Evolutionary conservation across 64 coral and sea anemone genomes (phyloP).

Genomic region (Astreopora myriophthalma): DNA sequence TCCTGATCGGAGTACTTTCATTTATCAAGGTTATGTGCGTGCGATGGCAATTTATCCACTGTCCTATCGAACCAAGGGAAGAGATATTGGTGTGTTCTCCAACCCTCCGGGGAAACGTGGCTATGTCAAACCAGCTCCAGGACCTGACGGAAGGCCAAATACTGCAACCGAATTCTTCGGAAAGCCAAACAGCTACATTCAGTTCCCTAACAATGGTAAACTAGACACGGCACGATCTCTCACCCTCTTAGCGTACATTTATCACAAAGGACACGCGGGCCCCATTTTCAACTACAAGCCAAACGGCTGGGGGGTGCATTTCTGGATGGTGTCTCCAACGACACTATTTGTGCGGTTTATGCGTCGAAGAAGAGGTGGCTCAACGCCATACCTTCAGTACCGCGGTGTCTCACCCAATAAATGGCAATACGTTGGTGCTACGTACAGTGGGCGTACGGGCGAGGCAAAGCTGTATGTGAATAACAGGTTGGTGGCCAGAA

Average conservation of each 20-base stretch:
- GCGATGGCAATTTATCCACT: conserved; percentile 59
- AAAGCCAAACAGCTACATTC: conserved; percentile 73
- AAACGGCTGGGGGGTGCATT: conserved; percentile 70
- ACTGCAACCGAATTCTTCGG: conserved; percentile 66
- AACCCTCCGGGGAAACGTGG: conserved; percentile 66
- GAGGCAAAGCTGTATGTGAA: conserved; percentile 66
- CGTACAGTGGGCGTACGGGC: conserved; percentile 58
- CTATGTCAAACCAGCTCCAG: conserved; percentile 33
- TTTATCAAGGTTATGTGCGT: conserved; percentile 15
- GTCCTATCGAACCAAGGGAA: conserved; percentile 44
- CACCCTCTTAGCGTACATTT: conserved; percentile 81
- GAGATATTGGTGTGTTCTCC: conserved; percentile 46
- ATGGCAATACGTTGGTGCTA: conserved; percentile 81
- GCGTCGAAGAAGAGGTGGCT: conserved; percentile 28
- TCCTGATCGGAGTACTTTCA: background rate
- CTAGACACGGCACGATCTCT: conserved; percentile 77
- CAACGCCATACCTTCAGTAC: background rate
- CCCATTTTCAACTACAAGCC: conserved; percentile 88
- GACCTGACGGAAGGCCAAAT: conserved; percentile 64
- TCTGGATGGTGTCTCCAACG: conserved; percentile 51
- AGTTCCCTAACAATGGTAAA: conserved; percentile 73
- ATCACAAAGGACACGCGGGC: conserved; percentile 45
- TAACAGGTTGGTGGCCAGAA: conserved; percentile 4
- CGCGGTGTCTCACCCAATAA: background rate
- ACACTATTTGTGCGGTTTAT: conserved; percentile 60